Evolutionary conservation across 2,888 invertebrate genomes (phyloP).

Genomic region (Serripes groenlandicus): DNA sequence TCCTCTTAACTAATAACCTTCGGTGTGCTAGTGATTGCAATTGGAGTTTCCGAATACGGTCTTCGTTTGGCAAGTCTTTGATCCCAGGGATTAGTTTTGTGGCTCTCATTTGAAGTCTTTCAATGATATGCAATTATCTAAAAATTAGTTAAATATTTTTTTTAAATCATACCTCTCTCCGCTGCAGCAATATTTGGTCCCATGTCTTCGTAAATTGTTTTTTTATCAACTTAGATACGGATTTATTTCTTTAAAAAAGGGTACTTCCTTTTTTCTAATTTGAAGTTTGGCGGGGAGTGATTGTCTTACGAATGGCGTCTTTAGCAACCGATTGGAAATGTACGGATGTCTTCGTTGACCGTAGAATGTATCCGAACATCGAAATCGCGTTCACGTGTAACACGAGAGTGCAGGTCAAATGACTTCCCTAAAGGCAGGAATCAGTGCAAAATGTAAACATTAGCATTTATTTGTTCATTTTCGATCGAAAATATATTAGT

Average conservation of each 20-base stretch:
- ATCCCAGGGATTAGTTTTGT: no score
- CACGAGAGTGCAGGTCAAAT: constrained; percentile 46
- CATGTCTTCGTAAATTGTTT: neutral
- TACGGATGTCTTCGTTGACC: neutral
- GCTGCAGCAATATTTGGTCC: constrained; percentile 64
- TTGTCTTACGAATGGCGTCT: constrained; percentile 2
- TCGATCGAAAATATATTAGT: neutral
- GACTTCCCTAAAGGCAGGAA: constrained; percentile 50
- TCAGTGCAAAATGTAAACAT: constrained; percentile 16
- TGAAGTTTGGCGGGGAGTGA: constrained; percentile 38
- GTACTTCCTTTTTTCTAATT: constrained; percentile 2
- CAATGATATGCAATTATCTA: no score
- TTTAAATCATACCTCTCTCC: constrained; percentile 66
- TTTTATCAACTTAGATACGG: no score
- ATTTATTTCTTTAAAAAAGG: no score
- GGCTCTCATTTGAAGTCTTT: no score
- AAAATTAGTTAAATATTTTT: no score
- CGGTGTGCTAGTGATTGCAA: no score
- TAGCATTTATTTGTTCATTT: neutral
- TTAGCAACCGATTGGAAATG: constrained; percentile 21
- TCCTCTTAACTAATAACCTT: no score
- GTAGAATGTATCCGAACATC: neutral
- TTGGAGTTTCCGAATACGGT: no score
- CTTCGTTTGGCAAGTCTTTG: no score
- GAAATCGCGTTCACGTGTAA: constrained; percentile 28